Base-by-base conservation (phyloP, 92 coral and sea anemone species). In the Porites evermanni region DNA sequence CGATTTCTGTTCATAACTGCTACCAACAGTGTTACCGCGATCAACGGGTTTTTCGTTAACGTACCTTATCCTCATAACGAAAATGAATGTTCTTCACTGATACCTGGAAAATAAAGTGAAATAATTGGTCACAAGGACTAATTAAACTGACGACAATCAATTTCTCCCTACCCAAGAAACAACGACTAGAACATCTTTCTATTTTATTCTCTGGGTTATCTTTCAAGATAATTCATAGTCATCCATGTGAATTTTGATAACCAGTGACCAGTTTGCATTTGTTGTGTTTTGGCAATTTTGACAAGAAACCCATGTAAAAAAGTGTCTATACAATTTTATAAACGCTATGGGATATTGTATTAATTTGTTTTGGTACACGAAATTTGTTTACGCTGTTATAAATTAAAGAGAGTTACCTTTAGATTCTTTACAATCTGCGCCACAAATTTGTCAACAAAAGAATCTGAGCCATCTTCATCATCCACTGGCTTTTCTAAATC, bases 1-100 rank as follows among this genome's bases (percentile, higher is more conserved):
- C 16, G 14, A 56, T 56, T 56, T 56, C 12, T 56, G 61, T 56
- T 56, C 16, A 10, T 14, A 56, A 56, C 12, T 8, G 16, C 61
- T 56, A 14, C 14, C 61, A 56, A 56, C 61, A 10, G 61, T 56
- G 12, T 2, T 56, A 56, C 16, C 17, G 0, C 61, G 13, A 56
- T 56, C 3, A 53, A 21, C 67, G 26, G 18, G 1, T 50, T 17
- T 4, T 47, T 32, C 19, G 7, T 14, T 63, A 63, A 70, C 77
- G 65, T 89, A 96, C 99, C 98, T 94, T 92, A 77, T 96, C 99
- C 84, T 96, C 99, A 88, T 96, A 96, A 11, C 98, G 90, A 67
- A 92, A 75, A 79, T 96, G 99, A 81, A 96, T 91, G 72, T 96
- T 96, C 87, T 89, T 94, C 64, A 96, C 94, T 38, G 96, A 92